phyloP scores from a whole-genome alignment of 2,888 invertebrate genomes.

The Chirona hameri region DNA sequence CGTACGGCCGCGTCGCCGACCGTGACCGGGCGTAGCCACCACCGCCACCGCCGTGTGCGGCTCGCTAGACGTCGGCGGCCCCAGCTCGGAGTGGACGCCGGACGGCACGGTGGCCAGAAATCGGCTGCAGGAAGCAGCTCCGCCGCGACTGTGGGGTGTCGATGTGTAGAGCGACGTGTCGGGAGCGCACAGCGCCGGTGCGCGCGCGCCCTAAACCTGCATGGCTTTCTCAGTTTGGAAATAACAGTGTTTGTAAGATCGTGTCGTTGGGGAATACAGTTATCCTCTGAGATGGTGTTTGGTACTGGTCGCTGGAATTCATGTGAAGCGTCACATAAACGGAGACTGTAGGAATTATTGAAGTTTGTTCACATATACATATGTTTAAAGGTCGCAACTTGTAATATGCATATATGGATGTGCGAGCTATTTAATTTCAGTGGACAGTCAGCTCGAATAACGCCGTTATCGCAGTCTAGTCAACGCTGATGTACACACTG shows the following conservation, averaged over 20 bases:
- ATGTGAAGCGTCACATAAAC: no score
- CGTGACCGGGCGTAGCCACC: neutral
- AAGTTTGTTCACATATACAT: no score
- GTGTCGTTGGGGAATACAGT: neutral
- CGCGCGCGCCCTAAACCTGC: neutral
- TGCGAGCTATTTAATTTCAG: no score
- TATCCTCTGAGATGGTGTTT: neutral
- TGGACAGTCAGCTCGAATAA: no score
- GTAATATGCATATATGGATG: no score
- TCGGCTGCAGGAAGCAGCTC: neutral
- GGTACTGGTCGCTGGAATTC: no score
- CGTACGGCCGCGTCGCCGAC: neutral
- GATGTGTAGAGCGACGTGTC: neutral
- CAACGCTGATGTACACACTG: no score
- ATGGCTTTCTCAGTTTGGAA: constrained; percentile 9
- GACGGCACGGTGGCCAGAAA: neutral
- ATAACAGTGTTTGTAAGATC: neutral
- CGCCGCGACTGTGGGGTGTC: neutral
- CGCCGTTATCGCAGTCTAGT: no score
- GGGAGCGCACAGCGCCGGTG: neutral
- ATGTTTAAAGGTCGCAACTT: no score
- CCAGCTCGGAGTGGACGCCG: no score
- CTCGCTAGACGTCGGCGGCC: neutral
- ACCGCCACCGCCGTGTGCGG: neutral
- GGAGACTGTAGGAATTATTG: no score